Percentiles rank a stretch among this genome's conserved stretches.
Conservation (phyloP, 2,888 invertebrate species). For the Eupithecia pulchellata region DNA sequence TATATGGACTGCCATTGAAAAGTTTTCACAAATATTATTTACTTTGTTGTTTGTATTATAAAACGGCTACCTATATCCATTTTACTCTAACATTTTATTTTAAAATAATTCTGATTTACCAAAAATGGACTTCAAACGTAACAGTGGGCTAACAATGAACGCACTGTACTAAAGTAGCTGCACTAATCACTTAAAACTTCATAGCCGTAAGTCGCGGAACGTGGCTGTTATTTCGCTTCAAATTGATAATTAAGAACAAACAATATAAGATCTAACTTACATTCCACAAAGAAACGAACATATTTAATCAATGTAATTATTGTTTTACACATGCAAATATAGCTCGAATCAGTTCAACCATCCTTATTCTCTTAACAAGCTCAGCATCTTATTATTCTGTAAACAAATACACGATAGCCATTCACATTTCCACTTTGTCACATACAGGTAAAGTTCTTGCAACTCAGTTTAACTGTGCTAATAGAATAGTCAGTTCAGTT, state of each 20-base stretch:
- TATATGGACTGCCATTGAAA: too few species aligned
- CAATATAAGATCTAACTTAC: background rate
- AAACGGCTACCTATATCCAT: too few species aligned
- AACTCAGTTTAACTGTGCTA: conserved; percentile 13
- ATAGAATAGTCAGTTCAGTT: conserved; percentile 22
- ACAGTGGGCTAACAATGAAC: too few species aligned
- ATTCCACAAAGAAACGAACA: background rate
- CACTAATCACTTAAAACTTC: too few species aligned
- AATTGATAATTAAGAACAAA: background rate
- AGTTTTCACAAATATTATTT: too few species aligned
- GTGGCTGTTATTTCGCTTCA: background rate
- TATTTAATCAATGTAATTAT: background rate
- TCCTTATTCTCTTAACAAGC: conserved; percentile 4
- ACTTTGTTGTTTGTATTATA: too few species aligned
- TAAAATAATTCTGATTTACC: too few species aligned
- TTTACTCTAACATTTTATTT: too few species aligned
- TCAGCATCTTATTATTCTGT: background rate
- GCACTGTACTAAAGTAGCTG: too few species aligned
- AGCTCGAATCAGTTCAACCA: conserved; percentile 2
- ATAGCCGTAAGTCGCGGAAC: too few species aligned
- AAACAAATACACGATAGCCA: conserved; percentile 1
- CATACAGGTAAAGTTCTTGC: background rate
- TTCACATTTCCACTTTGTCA: background rate
- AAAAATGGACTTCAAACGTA: too few species aligned
- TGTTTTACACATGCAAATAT: background rate